Evolutionary conservation across 1,140 invertebrate species (phyloP).

Genomic region (Dinothrombium tinctorium): DNA sequence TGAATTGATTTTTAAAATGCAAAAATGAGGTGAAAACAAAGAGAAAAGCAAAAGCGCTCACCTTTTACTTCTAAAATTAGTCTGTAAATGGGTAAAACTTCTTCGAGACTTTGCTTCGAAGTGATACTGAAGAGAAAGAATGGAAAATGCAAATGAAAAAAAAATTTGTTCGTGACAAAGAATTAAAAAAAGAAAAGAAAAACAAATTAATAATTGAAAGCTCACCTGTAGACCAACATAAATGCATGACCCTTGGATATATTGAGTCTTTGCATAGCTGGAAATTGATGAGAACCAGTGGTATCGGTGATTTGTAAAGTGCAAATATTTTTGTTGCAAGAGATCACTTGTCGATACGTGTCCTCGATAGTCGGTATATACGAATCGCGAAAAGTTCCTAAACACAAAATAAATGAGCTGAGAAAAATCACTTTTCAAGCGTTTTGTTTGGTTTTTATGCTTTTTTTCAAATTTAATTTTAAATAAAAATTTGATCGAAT

Average conservation of each 20-base stretch:
- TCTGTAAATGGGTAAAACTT: constrained; percentile 80
- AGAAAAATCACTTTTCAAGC: constrained; percentile 2
- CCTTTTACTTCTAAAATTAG: constrained; percentile 48
- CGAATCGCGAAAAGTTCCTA: constrained; percentile 82
- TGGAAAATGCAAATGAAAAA: neutral
- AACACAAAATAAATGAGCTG: neutral
- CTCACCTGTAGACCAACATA: constrained; percentile 40
- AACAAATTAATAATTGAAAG: neutral
- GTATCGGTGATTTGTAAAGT: constrained; percentile 98
- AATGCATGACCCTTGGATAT: constrained; percentile 91
- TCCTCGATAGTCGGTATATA: constrained; percentile 99
- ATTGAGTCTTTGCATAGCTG: constrained; percentile 94
- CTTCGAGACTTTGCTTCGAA: constrained; percentile 81
- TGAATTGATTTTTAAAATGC: neutral
- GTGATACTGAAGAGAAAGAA: constrained; percentile 45
- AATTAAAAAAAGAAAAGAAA: constrained; percentile 3
- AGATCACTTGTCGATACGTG: constrained; percentile 97
- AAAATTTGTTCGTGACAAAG: neutral
- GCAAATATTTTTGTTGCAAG: constrained; percentile 98
- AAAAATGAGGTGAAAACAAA: too few species aligned
- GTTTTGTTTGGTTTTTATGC: neutral
- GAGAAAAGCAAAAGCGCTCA: neutral
- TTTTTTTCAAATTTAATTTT: neutral
- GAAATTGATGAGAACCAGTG: constrained; percentile 96
- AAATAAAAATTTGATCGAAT: neutral